These are phyloP conservation scores for Lamprologus speciosus DNA, from an alignment of 2,113 vertebrate genomes.

Conservation along the genomic window DNA sequence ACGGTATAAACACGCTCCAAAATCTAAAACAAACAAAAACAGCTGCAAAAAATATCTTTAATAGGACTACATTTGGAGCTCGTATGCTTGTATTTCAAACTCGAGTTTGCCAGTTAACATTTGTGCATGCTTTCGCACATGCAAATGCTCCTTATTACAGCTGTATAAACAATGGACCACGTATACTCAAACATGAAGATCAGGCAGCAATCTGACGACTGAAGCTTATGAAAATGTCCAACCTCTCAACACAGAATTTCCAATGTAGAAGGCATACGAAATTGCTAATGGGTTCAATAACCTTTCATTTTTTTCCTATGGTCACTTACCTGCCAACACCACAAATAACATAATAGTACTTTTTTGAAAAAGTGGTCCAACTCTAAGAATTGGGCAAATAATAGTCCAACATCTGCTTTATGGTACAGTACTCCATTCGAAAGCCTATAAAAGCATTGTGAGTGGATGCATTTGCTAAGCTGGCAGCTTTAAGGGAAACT, in stretches of 20 bases:
- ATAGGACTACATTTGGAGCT: neutral
- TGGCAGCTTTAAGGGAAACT: slow-evolving; percentile 1
- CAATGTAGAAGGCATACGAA: neutral
- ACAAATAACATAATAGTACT: neutral
- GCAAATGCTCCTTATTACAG: neutral
- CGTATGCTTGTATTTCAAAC: neutral
- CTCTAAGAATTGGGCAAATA: neutral
- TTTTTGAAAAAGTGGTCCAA: neutral
- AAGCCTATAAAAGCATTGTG: neutral
- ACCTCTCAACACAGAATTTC: neutral
- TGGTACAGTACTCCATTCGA: neutral
- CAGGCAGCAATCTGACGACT: neutral
- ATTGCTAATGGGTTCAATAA: neutral
- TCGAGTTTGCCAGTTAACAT: neutral
- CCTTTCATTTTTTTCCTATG: neutral
- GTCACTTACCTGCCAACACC: neutral
- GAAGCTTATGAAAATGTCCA: neutral
- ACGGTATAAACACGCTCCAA: neutral
- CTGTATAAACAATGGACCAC: neutral
- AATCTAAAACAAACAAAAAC: neutral
- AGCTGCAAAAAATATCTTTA: neutral
- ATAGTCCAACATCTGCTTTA: slow-evolving; percentile 17
- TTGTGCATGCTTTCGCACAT: neutral
- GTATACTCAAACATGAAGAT: neutral
- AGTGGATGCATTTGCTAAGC: slow-evolving; percentile 12